Base-by-base conservation (phyloP, 2,113 vertebrate species). In the Cepphus grylle region DNA sequence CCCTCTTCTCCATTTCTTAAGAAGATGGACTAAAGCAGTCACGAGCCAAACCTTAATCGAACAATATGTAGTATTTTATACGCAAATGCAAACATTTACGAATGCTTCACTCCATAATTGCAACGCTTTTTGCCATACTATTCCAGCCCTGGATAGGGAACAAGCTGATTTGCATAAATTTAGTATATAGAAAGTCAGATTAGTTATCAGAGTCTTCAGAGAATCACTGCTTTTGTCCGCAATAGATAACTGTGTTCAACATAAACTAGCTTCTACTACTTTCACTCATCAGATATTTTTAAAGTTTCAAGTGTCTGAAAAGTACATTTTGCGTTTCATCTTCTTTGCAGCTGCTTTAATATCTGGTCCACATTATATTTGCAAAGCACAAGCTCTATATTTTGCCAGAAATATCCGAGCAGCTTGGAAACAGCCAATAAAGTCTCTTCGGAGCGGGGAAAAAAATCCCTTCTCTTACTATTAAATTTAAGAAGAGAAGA, bases 401-500 rank as follows among this genome's bases (percentile, higher is more conserved):
- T 78, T 27, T 36, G 34, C 87, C 94, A 87, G 61, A 70, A 95
- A 65, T 36, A 79, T 5, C 77, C 7, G 19, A 86, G 76, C 76
- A 92, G 90, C 90, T 87, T 69, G 78, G 83, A 79, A 84, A 84
- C 15, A 38, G 78, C 73, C 87, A 58, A 40, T 22, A 56, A 90
- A 70, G 16, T 11, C 62, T 63, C 55, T 53, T 5, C 3, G 32
- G 55, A 49, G 65, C 1, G 4, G 25, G 23, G 47, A 63, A 63
- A 81, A 45, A 58, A 30, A 0, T 3, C 15, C 5, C 6, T 26
- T 18, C 8, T 29, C 49, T n/a, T 43, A 25, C 59, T 47, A 56
- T 63, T 52, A 40, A 43, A 69, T 73, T 38, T 53, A 43, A 66
- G 40, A 21, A 71, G 38, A 53, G 65, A 71, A 72, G 86, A 70